Conservation (phyloP, 2,113 vertebrate species). For the Microtus richardsoni region DNA sequence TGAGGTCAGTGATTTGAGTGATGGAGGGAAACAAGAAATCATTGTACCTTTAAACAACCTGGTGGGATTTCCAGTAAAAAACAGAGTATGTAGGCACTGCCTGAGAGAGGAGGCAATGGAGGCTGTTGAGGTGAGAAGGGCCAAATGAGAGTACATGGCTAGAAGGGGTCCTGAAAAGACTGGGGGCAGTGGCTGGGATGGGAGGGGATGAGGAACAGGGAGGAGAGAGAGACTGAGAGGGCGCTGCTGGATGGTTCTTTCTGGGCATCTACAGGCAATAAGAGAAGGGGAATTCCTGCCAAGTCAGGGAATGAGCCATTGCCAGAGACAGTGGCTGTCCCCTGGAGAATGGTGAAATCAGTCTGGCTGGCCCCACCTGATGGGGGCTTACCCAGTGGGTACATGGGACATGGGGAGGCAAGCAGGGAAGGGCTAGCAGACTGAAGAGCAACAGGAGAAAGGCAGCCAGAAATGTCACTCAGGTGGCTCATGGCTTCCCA, state of each 20-base stretch:
- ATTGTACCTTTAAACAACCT: conserved; percentile 24
- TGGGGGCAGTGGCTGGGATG: not conserved
- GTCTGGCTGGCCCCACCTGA: conserved; percentile 60
- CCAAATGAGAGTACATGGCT: not conserved
- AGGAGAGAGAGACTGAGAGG: not conserved
- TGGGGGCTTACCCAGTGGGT: conserved; percentile 44
- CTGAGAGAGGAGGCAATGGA: conserved; percentile 2
- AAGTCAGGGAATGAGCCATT: conserved; percentile 74
- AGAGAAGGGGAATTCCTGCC: conserved; percentile 75
- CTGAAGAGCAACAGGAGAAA: not conserved
- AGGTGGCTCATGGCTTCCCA: not conserved
- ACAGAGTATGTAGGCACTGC: not conserved
- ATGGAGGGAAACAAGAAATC: not conserved
- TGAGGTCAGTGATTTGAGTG: conserved; percentile 8
- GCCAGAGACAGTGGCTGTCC: conserved; percentile 67
- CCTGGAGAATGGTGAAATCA: conserved; percentile 68
- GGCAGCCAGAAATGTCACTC: conserved; percentile 38
- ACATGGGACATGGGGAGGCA: not conserved
- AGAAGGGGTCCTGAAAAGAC: not conserved
- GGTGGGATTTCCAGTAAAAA: not conserved
- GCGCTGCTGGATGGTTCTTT: not conserved
- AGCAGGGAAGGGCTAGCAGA: conserved; percentile 1
- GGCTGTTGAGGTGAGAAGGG: not conserved
- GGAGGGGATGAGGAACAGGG: not conserved
- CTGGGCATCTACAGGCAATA: conserved; percentile 60